Conservation (phyloP, 2,113 vertebrate species). For the Lates calcarifer region DNA sequence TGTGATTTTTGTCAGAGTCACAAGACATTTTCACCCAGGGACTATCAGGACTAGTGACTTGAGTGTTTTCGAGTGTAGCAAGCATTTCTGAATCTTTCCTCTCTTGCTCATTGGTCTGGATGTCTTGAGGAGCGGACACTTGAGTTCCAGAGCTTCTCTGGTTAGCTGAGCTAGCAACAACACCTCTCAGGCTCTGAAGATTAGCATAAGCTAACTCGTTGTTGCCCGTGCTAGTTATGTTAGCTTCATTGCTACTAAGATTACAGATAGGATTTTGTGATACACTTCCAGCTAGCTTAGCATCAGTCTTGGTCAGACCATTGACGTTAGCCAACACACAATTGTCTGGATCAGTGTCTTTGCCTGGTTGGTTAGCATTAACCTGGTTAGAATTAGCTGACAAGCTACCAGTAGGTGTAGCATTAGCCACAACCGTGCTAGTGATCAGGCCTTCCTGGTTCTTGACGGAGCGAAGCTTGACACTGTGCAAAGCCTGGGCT, state of each 20-base stretch:
- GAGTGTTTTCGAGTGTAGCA: background rate
- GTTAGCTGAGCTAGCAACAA: background rate
- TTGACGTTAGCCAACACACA: background rate
- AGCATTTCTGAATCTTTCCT: background rate
- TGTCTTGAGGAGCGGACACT: background rate
- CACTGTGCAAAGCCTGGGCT: conserved; percentile 86
- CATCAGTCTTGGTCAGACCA: background rate
- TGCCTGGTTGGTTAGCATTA: background rate
- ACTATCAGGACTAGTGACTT: conserved; percentile 1
- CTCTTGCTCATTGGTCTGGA: background rate
- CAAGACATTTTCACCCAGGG: conserved; percentile 33
- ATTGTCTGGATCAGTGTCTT: background rate
- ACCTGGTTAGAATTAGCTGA: background rate
- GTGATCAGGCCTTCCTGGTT: conserved; percentile 60
- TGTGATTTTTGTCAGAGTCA: background rate
- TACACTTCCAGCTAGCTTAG: background rate
- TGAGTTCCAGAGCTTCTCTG: background rate
- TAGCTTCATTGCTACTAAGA: background rate
- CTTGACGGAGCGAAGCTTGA: conserved; percentile 88
- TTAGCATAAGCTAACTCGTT: background rate
- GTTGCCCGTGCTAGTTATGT: background rate
- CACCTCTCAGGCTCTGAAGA: background rate
- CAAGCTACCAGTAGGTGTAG: background rate
- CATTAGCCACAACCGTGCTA: background rate
- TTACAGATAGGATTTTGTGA: background rate